Conservation (phyloP, 2,888 invertebrate genomes). For the Troilus luridus region DNA sequence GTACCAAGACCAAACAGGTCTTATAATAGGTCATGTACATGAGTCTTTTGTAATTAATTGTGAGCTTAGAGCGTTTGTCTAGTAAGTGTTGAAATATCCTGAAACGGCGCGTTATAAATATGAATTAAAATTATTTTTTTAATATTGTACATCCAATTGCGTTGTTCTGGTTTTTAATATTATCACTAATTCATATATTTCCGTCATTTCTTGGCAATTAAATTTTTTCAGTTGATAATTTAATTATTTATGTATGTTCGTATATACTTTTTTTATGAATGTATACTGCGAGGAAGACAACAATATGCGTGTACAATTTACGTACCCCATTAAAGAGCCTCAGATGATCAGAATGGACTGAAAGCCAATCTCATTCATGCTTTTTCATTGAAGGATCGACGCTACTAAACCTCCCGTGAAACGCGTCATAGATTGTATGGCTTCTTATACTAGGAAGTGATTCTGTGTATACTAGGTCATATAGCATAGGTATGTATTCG, state of each 20-base stretch:
- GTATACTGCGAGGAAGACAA: neutral
- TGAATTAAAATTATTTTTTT: neutral
- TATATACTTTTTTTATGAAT: neutral
- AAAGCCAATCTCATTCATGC: slow-evolving; percentile 30
- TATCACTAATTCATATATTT: neutral
- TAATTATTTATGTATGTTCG: neutral
- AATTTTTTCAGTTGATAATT: neutral
- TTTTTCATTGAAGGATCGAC: slow-evolving; percentile 1
- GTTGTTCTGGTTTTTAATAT: neutral
- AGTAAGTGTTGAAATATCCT: too few species aligned
- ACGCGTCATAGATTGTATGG: slow-evolving; percentile 18
- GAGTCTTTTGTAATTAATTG: too few species aligned
- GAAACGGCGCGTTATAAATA: too few species aligned
- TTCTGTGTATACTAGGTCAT: neutral
- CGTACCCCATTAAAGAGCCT: neutral
- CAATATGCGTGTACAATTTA: neutral
- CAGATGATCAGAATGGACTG: neutral
- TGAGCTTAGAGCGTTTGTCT: too few species aligned
- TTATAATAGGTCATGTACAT: too few species aligned
- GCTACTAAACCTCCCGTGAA: neutral
- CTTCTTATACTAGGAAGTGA: slow-evolving; percentile 15
- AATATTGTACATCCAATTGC: neutral
- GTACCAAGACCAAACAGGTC: too few species aligned
- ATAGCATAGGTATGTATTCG: neutral
- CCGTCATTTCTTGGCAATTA: neutral